phyloP scores from a whole-genome alignment of 1,140 invertebrate genomes.

The Pseudomyrmex pallidus region DNA sequence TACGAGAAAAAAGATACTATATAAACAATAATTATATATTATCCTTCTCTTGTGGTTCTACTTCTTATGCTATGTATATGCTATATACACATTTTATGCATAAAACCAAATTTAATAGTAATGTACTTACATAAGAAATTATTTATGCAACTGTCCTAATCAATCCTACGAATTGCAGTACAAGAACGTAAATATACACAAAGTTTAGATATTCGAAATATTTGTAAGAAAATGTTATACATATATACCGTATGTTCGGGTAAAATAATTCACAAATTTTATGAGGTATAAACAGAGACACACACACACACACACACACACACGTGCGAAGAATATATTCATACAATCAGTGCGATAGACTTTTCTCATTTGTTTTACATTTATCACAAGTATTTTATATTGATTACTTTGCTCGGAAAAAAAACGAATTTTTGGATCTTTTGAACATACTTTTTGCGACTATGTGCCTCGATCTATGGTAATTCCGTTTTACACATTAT shows the following conservation, averaged over 20 bases:
- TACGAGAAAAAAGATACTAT: slow-evolving; percentile 25
- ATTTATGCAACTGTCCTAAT: slow-evolving; percentile 52
- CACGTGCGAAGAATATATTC: background rate
- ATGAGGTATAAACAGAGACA: background rate
- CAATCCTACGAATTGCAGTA: slow-evolving; percentile 49
- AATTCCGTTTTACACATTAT: slow-evolving; percentile 24
- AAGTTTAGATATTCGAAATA: slow-evolving; percentile 44
- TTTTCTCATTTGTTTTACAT: background rate
- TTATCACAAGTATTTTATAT: slow-evolving; percentile 11
- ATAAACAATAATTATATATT: background rate
- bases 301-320: background rate
- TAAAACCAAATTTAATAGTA: slow-evolving; percentile 49
- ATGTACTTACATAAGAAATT: slow-evolving; percentile 55
- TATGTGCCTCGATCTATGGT: slow-evolving; percentile 4
- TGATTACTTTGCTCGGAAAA: background rate
- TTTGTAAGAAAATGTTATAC: slow-evolving; percentile 46
- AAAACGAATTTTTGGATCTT: background rate
- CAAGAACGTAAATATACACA: slow-evolving; percentile 31
- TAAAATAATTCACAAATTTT: slow-evolving; percentile 42
- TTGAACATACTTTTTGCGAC: slow-evolving; percentile 2
- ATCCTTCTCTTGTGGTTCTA: slow-evolving; percentile 31
- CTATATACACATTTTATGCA: slow-evolving; percentile 42
- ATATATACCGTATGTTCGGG: slow-evolving; percentile 25
- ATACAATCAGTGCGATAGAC: slow-evolving; percentile 3
- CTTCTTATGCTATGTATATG: slow-evolving; percentile 8